phyloP scores from a whole-genome alignment of 1,140 invertebrate species.

The Drosophila leontia region DNA sequence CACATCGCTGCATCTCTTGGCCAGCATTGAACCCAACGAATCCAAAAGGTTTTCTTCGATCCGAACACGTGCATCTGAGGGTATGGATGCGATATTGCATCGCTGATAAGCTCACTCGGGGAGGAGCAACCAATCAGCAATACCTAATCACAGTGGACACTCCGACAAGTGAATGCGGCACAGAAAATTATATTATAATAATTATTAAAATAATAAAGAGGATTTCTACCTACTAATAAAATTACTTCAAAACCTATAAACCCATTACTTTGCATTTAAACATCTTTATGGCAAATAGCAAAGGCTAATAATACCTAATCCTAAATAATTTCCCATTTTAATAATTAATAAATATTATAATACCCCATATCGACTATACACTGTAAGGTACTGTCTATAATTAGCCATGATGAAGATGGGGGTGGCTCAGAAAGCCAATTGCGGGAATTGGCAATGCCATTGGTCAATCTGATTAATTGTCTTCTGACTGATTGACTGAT shows the following conservation, averaged over 20 bases:
- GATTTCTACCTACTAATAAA: background rate
- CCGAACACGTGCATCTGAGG: slow-evolving; percentile 4
- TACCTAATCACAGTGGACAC: background rate
- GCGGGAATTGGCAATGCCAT: slow-evolving; percentile 27
- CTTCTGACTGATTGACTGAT: slow-evolving; percentile 1
- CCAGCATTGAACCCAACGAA: slow-evolving; percentile 7
- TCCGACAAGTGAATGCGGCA: background rate
- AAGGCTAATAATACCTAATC: background rate
- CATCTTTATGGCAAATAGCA: background rate
- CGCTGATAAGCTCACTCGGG: slow-evolving; percentile 44
- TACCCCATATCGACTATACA: background rate
- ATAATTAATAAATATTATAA: background rate
- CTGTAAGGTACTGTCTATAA: slow-evolving; percentile 22
- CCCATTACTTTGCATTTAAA: too few species aligned
- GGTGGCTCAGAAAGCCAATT: slow-evolving; percentile 22
- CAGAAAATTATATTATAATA: background rate
- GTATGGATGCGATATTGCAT: background rate
- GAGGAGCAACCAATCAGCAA: slow-evolving; percentile 5
- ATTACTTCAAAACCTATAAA: background rate
- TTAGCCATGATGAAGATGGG: slow-evolving; percentile 37
- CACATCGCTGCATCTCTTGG: slow-evolving; percentile 4
- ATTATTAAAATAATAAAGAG: background rate
- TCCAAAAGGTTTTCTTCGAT: slow-evolving; percentile 1
- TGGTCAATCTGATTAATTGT: slow-evolving; percentile 28
- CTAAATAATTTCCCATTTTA: too few species aligned